Percentiles rank a stretch among this genome's conserved stretches.
phyloP scores from a whole-genome alignment of 2,797 vertebrate genomes.

The Manis pentadactyla region DNA sequence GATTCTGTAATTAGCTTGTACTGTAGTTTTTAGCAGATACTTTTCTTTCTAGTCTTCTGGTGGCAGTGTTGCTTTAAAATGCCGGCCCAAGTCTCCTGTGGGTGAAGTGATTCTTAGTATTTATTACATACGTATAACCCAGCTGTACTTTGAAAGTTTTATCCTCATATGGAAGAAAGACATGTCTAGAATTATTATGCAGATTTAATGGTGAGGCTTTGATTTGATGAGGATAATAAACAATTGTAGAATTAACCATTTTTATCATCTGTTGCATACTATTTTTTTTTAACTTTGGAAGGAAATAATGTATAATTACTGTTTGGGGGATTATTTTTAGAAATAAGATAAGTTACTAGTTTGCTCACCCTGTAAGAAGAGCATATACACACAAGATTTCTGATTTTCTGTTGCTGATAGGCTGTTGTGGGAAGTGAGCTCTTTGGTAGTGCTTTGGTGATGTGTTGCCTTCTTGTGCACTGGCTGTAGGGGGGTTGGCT shows the following conservation, averaged over 20 bases:
- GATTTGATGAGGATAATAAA: slow-evolving; percentile 38
- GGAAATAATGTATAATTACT: neutral
- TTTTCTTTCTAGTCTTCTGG: slow-evolving; percentile 76
- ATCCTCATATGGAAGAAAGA: slow-evolving; percentile 2
- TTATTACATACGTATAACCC: neutral
- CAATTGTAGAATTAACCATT: neutral
- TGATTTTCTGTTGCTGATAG: neutral
- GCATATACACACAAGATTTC: neutral
- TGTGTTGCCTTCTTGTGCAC: neutral
- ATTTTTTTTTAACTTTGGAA: neutral
- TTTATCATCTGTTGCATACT: neutral
- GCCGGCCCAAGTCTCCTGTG: neutral
- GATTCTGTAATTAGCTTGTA: neutral
- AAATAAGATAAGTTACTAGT: neutral
- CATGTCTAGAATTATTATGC: slow-evolving; percentile 16
- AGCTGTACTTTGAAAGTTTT: slow-evolving; percentile 21
- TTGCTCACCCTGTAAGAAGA: neutral
- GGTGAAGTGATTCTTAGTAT: neutral
- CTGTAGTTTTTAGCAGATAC: neutral
- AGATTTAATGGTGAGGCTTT: neutral
- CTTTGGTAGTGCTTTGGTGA: neutral
- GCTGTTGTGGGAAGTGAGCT: neutral
- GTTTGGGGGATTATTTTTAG: neutral
- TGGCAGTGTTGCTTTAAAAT: slow-evolving; percentile 81
- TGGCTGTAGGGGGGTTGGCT: neutral